These are phyloP conservation scores for Thrips palmi DNA, from an alignment of 1,140 invertebrate species.

Conservation along the genomic window DNA sequence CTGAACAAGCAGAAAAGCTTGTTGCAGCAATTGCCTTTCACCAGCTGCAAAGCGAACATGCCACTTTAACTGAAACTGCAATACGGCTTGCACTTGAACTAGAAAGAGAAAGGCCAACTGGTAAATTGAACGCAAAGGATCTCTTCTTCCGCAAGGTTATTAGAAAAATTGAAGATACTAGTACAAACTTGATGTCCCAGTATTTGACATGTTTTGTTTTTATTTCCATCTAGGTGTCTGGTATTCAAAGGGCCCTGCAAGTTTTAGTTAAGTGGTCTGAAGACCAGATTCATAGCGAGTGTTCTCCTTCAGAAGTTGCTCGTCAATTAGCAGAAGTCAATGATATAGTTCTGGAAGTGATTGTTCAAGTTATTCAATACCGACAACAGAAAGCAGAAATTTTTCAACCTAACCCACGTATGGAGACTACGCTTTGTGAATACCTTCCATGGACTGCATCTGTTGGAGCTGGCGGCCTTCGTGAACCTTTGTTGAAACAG, in stretches of 20 bases:
- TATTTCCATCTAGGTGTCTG: not conserved
- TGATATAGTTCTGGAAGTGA: slow-evolving; percentile 21
- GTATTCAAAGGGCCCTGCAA: slow-evolving; percentile 32
- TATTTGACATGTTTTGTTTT: not conserved
- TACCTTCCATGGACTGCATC: slow-evolving; percentile 47
- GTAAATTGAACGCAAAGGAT: too few species aligned
- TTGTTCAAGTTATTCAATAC: slow-evolving; percentile 36
- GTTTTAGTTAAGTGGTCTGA: slow-evolving; percentile 30
- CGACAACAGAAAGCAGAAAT: slow-evolving; percentile 32
- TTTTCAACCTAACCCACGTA: slow-evolving; percentile 25
- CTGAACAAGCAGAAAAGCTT: slow-evolving; percentile 55
- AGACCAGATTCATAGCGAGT: slow-evolving; percentile 31
- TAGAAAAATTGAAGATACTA: too few species aligned
- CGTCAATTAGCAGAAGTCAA: slow-evolving; percentile 34
- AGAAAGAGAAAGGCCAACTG: too few species aligned
- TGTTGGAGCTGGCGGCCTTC: slow-evolving; percentile 27
- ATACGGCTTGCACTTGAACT: too few species aligned
- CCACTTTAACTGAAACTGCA: too few species aligned
- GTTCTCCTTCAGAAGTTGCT: slow-evolving; percentile 29
- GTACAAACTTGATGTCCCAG: too few species aligned
- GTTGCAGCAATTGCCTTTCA: slow-evolving; percentile 50
- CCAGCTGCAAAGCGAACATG: slow-evolving; percentile 32
- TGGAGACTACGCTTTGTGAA: slow-evolving; percentile 24
- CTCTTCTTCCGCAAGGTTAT: too few species aligned
- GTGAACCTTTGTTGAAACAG: slow-evolving; percentile 31